Evolutionary conservation across 1,140 invertebrate genomes (phyloP).

Genomic region (Anoplophora glabripennis): DNA sequence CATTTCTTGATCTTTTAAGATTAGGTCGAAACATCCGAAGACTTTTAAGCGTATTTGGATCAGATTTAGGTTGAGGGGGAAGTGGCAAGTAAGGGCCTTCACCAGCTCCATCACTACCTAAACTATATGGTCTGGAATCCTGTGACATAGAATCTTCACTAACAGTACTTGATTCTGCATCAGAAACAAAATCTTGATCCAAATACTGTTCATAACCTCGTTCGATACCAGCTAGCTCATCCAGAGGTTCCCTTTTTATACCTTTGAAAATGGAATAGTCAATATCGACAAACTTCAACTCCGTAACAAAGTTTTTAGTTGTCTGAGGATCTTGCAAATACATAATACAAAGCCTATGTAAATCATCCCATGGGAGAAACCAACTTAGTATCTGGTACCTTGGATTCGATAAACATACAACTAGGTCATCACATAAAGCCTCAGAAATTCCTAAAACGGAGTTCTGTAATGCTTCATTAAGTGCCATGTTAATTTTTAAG

Average conservation of each 20-base stretch:
- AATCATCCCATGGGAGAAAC: constrained; percentile 58
- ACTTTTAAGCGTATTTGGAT: constrained; percentile 57
- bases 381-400: constrained; percentile 63
- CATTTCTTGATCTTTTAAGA: constrained; percentile 31
- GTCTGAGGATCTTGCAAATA: constrained; percentile 60
- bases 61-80: constrained; percentile 43
- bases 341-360: constrained; percentile 57
- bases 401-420: constrained; percentile 59
- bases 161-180: constrained; percentile 24
- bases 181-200: constrained; percentile 36
- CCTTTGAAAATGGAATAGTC: constrained; percentile 64
- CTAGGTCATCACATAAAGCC: constrained; percentile 61
- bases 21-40: constrained; percentile 56
- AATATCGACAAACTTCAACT: constrained; percentile 63
- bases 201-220: constrained; percentile 56
- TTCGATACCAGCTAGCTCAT: constrained; percentile 54
- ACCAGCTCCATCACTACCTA: constrained; percentile 33
- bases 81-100: constrained; percentile 20
- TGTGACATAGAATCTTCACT: constrained; percentile 32
- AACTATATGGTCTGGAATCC: constrained; percentile 24
- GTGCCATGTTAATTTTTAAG: constrained; percentile 39
- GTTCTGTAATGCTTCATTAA: constrained; percentile 42
- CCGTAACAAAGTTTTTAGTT: constrained; percentile 58
- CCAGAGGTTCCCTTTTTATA: constrained; percentile 52
- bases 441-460: constrained; percentile 56